Evolutionary conservation across 1,140 invertebrate species (phyloP).

Genomic region (Melipona quadrifasciata): DNA sequence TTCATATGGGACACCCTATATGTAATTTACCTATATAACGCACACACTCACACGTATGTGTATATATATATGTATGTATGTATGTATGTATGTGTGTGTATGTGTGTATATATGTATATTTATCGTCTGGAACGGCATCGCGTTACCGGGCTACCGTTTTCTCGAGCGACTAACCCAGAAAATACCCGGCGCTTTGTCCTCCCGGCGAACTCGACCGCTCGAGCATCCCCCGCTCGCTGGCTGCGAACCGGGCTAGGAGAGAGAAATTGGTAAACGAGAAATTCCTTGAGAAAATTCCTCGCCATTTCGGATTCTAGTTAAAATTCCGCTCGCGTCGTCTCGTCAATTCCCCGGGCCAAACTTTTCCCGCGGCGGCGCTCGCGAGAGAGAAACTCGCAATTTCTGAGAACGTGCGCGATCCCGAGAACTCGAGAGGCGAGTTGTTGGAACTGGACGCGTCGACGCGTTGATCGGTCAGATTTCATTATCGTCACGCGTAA

Average conservation of each 20-base stretch:
- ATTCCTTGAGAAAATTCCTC: not conserved
- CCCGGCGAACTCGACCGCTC: slow-evolving; percentile 9
- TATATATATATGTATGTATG: not conserved
- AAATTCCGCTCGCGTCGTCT: slow-evolving; percentile 3
- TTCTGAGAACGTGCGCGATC: not conserved
- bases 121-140: slow-evolving; percentile 48
- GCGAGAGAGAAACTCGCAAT: not conserved
- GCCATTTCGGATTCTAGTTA: slow-evolving; percentile 16
- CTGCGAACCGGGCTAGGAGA: not conserved
- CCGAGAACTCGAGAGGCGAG: too few species aligned
- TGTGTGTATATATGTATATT: slow-evolving; percentile 33
- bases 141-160: slow-evolving; percentile 29
- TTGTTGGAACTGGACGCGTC: not conserved
- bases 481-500: not conserved
- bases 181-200: slow-evolving; percentile 57
- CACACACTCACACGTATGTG: not conserved
- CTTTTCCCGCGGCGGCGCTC: not conserved
- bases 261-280: slow-evolving; percentile 16
- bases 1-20: too few species aligned
- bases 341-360: not conserved
- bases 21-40: not conserved
- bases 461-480: not conserved
- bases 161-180: slow-evolving; percentile 58
- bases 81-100: not conserved
- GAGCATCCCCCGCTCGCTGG: not conserved